Evolutionary conservation across 2,113 vertebrate species (phyloP), one percentile per base, ranked within the genome.

Genomic region (Cavia aperea): DNA sequence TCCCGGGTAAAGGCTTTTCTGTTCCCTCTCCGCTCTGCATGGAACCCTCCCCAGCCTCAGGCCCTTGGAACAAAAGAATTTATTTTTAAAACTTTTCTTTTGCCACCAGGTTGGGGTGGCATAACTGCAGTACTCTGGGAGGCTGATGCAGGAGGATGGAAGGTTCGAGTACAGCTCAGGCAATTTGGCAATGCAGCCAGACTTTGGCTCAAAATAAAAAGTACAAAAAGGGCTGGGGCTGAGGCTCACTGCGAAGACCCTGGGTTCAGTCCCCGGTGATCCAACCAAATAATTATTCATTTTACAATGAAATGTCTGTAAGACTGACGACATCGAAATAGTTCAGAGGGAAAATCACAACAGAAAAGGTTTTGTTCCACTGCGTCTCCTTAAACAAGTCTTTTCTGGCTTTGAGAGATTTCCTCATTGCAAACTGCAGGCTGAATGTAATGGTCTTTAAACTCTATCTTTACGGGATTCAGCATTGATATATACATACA

Each of bases 381-480:
- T n/a, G 2, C 82, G 43, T 90, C 86, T 93, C 81, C 58, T 72
- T 92, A 83, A 75, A 83, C 90, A 93, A 93, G 92, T 92, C 82
- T 66, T 63, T 82, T 88, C 73, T 63, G 62, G 68, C 72, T 85
- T 36, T 90, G 49, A 91, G 88, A 89, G 9, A 46, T 90, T 49
- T 87, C 93, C 88, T 92, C 49, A 63, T 90, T n/a, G 0, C 78
- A 78, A 85, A 21, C 73, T 58, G 83, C 21, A 18, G 63, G 29
- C 73, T 56, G 58, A 90, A 65, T 63, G 81, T 29, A 60, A 73
- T 81, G 85, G 93, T 82, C 49, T 78, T 92, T 68, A 91, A 73
- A 86, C 43, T 77, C 58, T 68, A 92, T 81, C 56, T 77, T 86
- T 93, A 82, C 29, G 1, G 73, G 81, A 86, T 92, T 93, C 72